A percentile compares a stretch with the other conserved stretches of the same genome.
Conservation (phyloP, 2,113 vertebrate species). For the Tetrao urogallus region DNA sequence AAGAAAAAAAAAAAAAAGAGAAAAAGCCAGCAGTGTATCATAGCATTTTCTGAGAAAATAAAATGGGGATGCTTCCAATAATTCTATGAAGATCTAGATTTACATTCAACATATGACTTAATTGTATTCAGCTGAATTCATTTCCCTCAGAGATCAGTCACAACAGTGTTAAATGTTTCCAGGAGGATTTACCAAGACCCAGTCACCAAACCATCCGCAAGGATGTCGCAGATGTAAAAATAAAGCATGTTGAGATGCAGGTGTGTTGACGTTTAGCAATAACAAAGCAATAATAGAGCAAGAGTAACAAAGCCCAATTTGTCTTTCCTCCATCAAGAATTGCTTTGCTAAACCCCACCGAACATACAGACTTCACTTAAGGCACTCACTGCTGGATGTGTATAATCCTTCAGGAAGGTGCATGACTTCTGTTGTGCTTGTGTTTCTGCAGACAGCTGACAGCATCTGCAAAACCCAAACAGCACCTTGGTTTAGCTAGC, state of each 20-base stretch:
- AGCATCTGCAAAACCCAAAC: background rate
- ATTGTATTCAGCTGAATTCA: background rate
- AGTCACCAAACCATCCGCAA: background rate
- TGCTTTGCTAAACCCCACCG: background rate
- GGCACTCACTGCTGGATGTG: background rate
- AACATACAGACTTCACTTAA: background rate
- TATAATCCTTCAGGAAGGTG: background rate
- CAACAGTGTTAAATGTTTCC: background rate
- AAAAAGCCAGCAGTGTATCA: background rate
- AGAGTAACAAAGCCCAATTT: background rate
- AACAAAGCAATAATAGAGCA: background rate
- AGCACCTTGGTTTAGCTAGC: background rate
- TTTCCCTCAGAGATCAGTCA: background rate
- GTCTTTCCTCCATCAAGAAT: background rate
- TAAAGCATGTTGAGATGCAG: background rate
- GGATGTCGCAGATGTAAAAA: background rate
- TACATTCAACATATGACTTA: background rate
- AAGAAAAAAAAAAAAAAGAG: background rate
- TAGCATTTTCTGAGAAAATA: background rate
- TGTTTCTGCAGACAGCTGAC: background rate
- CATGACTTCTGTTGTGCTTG: background rate
- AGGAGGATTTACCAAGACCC: background rate
- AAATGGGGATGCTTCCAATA: background rate
- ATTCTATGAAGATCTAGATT: background rate
- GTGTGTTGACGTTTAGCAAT: background rate